A percentile compares a stretch with the other conserved stretches of the same genome.
These are phyloP conservation scores for Diorhabda sublineata DNA, from an alignment of 1,140 invertebrate genomes.

Conservation along the genomic window DNA sequence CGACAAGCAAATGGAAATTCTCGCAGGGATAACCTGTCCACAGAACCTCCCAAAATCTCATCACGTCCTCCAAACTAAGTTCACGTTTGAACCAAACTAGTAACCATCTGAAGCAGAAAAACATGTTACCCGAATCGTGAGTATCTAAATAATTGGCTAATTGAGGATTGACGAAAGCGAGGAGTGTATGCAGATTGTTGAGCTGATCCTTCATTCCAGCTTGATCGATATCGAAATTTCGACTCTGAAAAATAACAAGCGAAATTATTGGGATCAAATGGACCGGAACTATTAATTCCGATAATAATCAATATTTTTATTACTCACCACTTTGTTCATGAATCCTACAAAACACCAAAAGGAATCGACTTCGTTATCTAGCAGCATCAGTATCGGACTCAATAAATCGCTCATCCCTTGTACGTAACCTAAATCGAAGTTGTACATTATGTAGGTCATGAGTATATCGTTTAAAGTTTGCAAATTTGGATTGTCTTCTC, in stretches of 20 bases:
- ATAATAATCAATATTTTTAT: neutral
- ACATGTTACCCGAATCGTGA: slow-evolving; percentile 96
- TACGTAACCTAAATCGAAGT: slow-evolving; percentile 96
- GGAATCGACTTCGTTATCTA: slow-evolving; percentile 90
- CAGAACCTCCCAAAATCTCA: slow-evolving; percentile 77
- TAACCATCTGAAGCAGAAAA: slow-evolving; percentile 96
- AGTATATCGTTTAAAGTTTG: slow-evolving; percentile 83
- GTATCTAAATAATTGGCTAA: slow-evolving; percentile 81
- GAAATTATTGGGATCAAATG: too few species aligned
- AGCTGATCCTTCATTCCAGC: slow-evolving; percentile 94
- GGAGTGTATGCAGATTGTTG: slow-evolving; percentile 73
- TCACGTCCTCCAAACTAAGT: slow-evolving; percentile 68
- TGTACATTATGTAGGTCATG: slow-evolving; percentile 99
- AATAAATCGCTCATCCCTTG: slow-evolving; percentile 97
- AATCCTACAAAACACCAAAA: slow-evolving; percentile 99
- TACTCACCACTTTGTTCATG: slow-evolving; percentile 87
- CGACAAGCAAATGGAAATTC: slow-evolving; percentile 91
- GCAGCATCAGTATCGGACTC: slow-evolving; percentile 85
- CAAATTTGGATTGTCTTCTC: slow-evolving; percentile 88
- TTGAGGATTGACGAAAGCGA: slow-evolving; percentile 78
- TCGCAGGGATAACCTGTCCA: slow-evolving; percentile 89
- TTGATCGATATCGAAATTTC: slow-evolving; percentile 98
- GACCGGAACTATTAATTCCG: neutral
- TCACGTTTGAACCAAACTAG: slow-evolving; percentile 82
- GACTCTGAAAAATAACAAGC: slow-evolving; percentile 56